phyloP scores from a whole-genome alignment of 2,888 invertebrate species.

The Amphiduros pacificus region DNA sequence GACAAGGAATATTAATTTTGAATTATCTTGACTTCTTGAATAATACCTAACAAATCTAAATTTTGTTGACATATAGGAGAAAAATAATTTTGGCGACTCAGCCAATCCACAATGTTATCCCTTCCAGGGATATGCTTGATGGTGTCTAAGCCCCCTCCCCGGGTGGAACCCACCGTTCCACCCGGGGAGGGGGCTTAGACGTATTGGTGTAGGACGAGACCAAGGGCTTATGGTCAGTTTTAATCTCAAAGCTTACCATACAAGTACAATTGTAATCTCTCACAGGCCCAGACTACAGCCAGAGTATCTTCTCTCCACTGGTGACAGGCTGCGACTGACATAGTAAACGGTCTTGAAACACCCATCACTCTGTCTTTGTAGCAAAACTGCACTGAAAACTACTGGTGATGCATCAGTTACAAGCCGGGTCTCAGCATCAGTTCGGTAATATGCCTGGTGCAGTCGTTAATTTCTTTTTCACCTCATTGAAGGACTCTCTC shows the following conservation, averaged over 20 bases:
- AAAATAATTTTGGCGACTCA: no score
- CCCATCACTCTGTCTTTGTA: slow-evolving; percentile 14
- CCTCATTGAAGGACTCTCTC: no score
- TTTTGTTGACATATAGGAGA: no score
- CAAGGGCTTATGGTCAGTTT: slow-evolving; percentile 12
- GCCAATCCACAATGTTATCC: slow-evolving; percentile 24
- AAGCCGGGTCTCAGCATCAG: slow-evolving; percentile 11
- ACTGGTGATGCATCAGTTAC: slow-evolving; percentile 27
- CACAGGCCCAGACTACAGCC: slow-evolving; percentile 26
- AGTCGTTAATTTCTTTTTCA: no score
- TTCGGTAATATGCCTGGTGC: no score
- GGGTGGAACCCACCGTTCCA: slow-evolving; percentile 21
- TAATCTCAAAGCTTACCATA: slow-evolving; percentile 28
- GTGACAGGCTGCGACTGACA: slow-evolving; percentile 22
- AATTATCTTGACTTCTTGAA: no score
- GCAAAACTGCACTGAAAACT: slow-evolving; percentile 22
- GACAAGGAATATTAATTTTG: no score
- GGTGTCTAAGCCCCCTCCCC: slow-evolving; percentile 23
- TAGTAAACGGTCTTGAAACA: slow-evolving; percentile 24
- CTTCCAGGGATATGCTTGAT: slow-evolving; percentile 27
- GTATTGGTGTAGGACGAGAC: background rate
- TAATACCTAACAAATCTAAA: no score
- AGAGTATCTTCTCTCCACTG: slow-evolving; percentile 27
- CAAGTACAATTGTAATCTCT: slow-evolving; percentile 22
- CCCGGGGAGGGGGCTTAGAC: background rate